Conservation (phyloP, 2,888 invertebrate genomes). For the Phoenoteleia sp. region DNA sequence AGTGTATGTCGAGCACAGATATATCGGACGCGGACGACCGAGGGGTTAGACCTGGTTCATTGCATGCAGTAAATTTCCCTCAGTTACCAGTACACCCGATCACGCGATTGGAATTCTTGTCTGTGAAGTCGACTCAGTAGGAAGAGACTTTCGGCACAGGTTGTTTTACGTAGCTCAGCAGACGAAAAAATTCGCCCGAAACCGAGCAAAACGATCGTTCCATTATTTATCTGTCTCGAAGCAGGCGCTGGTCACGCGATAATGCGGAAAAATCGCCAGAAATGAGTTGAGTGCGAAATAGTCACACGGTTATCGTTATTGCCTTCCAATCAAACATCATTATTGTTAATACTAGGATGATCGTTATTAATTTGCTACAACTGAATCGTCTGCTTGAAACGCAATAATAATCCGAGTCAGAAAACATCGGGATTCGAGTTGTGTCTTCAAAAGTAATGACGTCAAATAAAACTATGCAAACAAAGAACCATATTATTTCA, state of each 20-base stretch:
- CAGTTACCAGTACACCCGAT: constrained; percentile 79
- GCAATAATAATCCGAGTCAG: constrained; percentile 51
- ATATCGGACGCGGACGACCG: constrained; percentile 60
- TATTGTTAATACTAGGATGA: constrained; percentile 1
- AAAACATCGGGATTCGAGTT: no score
- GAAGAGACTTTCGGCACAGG: constrained; percentile 71
- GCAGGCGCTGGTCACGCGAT: constrained; percentile 72
- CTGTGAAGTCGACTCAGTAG: constrained; percentile 75
- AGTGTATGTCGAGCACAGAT: constrained; percentile 54
- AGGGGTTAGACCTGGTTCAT: constrained; percentile 79
- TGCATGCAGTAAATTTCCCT: constrained; percentile 84
- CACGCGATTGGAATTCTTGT: constrained; percentile 81
- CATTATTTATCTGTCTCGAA: constrained; percentile 72
- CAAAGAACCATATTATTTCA: no score
- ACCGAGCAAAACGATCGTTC: constrained; percentile 73
- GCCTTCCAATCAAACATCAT: constrained; percentile 57
- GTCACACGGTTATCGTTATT: constrained; percentile 65
- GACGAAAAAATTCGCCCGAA: constrained; percentile 67
- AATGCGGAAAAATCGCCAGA: constrained; percentile 68
- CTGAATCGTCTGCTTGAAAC: constrained; percentile 30
- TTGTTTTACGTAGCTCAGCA: constrained; percentile 58
- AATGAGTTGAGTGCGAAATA: constrained; percentile 62
- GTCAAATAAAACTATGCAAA: no score
- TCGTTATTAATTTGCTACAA: constrained; percentile 47
- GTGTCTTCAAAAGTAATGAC: no score